Evolutionary conservation across 2,113 vertebrate genomes (phyloP), one percentile per base, ranked within the genome.

Genomic region (Trichomycterus rosablanca): DNA sequence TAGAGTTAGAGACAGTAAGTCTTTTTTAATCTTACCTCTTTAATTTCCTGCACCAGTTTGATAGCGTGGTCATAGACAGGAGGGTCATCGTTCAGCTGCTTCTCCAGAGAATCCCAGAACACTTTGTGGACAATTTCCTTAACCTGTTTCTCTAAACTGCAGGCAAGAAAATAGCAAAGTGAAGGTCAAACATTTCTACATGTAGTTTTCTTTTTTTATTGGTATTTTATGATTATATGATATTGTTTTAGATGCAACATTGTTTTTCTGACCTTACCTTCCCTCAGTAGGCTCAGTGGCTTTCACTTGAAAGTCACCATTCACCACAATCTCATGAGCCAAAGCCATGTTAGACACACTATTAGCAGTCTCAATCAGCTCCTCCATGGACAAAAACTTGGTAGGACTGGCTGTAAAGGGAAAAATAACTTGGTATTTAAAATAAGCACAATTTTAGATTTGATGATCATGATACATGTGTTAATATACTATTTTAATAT

Each of bases 111-210:
- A 69, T 97, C 94, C 96, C 95, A 99, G 80, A 99, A 98, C 63
- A 91, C 93, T 83, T 93, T 94, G 78, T 96, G 94, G 71, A 99
- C 87, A 46, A 97, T 93, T 30, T 97, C 95, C 72, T 93, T 93
- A 11, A 98, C 90, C 75, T 70, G 86, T 76, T 86, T 95, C 82
- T 94, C 87, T 75, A 98, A 88, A 80, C 96, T 98, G 81, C 18
- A 45, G 3, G 44, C 14, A 66, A 2, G 24, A 7, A 32, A 54
- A 1, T 39, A 11, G 6, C 7, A 40, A n/a, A n/a, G n/a, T n/a
- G n/a, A n/a, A n/a, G n/a, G n/a, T n/a, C n/a, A n/a, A n/a, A n/a
- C n/a, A n/a, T 35, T 35, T 10, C 34, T 9, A 35, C 30, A n/a
- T n/a, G n/a, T n/a, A n/a, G n/a, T n/a, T n/a, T n/a, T n/a, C n/a